Base-by-base conservation (phyloP, 2,797 vertebrate species). In the Danio albolineatus region DNA sequence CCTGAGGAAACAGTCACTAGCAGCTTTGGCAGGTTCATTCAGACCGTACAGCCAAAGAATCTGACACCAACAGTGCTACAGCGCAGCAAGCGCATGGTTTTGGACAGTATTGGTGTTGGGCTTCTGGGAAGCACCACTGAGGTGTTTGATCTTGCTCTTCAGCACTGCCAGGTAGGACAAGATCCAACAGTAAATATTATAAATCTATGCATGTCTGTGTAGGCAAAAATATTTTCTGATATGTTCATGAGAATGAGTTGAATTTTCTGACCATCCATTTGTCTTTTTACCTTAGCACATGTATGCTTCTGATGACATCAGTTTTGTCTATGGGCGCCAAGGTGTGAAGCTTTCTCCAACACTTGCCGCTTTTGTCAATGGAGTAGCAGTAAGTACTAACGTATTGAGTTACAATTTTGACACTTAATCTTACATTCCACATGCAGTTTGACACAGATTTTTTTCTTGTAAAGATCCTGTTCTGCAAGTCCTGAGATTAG, bases 31-130 rank as follows among this genome's bases (percentile, higher is more conserved):
- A 92, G 86, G 48, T 97, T 97, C 87, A 94, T 97, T 89, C 90
- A 90, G 0, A 90, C 87, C 0, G 86, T 93, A 0, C 89, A 80
- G 44, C 91, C 94, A 0, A 90, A 91, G 64, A 94, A 94, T 36
- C 85, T 96, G 81, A 93, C 95, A 2, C 84, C 92, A 0, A 83
- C 85, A 0, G 93, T 95, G 76, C 80, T 94, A 14, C 90, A 91
- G n/a, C 91, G 95, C 48, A 97, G 96, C 86, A 97, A 96, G 83
- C 93, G 96, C 66, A 97, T 97, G 96, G 92, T 96, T 84, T 90
- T 97, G 5, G 96, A 97, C 91, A 96, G 90, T 91, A 91, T 97
- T 0, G 96, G 96, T 0, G 96, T 96, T 1, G 95, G 96, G 43
- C 89, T 97, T 0, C 86, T 96, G 64, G 96, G 96, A 65, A 96